phyloP scores from a whole-genome alignment of 2,888 invertebrate species.

The Galerucella calmariensis region DNA sequence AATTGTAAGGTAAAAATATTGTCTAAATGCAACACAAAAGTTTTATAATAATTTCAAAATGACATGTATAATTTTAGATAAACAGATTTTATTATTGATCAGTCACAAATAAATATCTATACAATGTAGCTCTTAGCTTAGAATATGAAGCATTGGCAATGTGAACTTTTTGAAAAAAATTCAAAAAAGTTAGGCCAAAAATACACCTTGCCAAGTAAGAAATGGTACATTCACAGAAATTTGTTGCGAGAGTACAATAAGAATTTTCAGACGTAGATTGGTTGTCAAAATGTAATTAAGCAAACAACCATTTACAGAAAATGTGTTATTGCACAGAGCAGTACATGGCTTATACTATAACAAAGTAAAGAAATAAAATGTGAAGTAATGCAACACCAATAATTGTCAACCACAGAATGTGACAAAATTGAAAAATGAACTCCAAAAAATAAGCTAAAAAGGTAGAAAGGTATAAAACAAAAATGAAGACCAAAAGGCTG shows the following conservation, averaged over 20 bases:
- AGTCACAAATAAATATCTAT: conserved; percentile 62
- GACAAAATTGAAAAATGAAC: too few relatives aligned
- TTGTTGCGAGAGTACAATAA: not conserved
- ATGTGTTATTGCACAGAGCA: not conserved
- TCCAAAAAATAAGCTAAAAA: too few relatives aligned
- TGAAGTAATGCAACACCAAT: too few relatives aligned
- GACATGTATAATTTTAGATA: conserved; percentile 7
- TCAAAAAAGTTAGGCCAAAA: conserved; percentile 35
- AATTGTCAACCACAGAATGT: too few relatives aligned
- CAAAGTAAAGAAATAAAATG: too few relatives aligned
- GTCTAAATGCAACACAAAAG: not conserved
- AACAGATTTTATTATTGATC: conserved; percentile 56
- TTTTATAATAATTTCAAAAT: not conserved
- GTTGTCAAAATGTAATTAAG: conserved; percentile 8
- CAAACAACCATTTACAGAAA: conserved; percentile 2
- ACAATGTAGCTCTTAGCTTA: conserved; percentile 55
- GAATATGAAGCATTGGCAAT: conserved; percentile 53
- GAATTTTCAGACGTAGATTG: conserved; percentile 22
- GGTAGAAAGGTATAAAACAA: too few relatives aligned
- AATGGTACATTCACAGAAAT: conserved; percentile 10
- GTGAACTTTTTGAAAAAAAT: conserved; percentile 46
- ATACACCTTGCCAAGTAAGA: conserved; percentile 44
- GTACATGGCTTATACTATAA: not conserved
- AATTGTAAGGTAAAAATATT: too few relatives aligned
- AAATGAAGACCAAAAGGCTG: too few relatives aligned